A percentile compares a stretch with the other conserved stretches of the same genome.
phyloP scores from a whole-genome alignment of 2,797 vertebrate genomes.

The Xenentodon cancila region DNA sequence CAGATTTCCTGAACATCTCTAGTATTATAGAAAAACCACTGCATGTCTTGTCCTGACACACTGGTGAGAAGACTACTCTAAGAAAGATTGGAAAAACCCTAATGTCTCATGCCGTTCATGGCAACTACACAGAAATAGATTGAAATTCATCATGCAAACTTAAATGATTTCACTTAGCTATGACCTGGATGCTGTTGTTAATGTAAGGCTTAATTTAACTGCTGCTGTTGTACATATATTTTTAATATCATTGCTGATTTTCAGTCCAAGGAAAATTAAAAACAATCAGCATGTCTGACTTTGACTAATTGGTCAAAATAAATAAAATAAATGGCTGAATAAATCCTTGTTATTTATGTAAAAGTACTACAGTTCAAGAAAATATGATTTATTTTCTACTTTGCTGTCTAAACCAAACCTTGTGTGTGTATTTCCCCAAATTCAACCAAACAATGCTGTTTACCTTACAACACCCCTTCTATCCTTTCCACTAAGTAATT shows the following conservation, averaged over 20 bases:
- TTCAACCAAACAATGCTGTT: slow-evolving; percentile 19
- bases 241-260: background rate
- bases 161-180: no score
- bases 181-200: no score
- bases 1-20: slow-evolving; percentile 4
- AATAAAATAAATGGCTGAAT: background rate
- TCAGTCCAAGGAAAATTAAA: background rate
- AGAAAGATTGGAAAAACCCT: background rate
- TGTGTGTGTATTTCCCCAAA: slow-evolving; percentile 24
- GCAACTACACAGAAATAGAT: background rate
- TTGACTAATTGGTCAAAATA: background rate
- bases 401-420: slow-evolving; percentile 1
- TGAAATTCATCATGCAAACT: background rate
- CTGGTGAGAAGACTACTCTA: background rate
- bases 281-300: background rate
- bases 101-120: no score
- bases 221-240: no score
- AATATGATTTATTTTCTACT: background rate
- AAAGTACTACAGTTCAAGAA: background rate
- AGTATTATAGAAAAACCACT: background rate
- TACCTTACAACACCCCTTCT: slow-evolving; percentile 31
- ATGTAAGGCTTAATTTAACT: no score
- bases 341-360: background rate
- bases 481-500: slow-evolving; percentile 42
- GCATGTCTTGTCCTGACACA: background rate